Base-by-base conservation (phyloP, 2,888 invertebrate species). In the Troides oblongomaculatus region DNA sequence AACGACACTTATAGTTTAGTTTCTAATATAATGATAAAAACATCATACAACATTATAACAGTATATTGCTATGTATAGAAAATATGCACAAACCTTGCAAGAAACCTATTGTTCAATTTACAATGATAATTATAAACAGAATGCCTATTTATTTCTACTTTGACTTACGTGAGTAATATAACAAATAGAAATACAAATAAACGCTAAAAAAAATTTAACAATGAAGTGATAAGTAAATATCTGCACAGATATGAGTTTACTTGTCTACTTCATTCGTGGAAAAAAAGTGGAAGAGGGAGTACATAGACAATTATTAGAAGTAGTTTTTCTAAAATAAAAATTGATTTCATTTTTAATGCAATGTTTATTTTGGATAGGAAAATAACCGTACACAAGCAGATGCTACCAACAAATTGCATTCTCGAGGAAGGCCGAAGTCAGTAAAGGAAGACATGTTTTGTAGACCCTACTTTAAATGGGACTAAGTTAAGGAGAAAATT, bases 51-150 rank as follows among this genome's bases (percentile, higher is more conserved):
- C 30, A 30, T 25, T 4, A 25, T 5, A 50, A 4, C 18, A 14
- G 18, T 50, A 53, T 30, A 50, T 63, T 66, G 60, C 56, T 61
- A 53, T 36, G n/a, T 66, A 62, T 59, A 70, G 66, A 70, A 63
- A 66, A 66, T 70, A 17, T 25, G 43, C 21, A 53, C 21, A 50
- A 60, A 65, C 18, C 43, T 62, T 23, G 62, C 59, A 60, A 59
- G 66, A 62, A 46, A 59, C 59, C 66, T 70, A 70, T 66, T 66
- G 70, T 70, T 70, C 30, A 43, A 43, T 10, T 30, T 59, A 46
- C 63, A 66, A 62, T 70, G 63, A 63, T 66, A 43, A 59, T 66
- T 66, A 70, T 70, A 63, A 66, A 59, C 53, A 46, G 30, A 60
- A 58, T 62, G 30, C 25, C 62, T 65, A 58, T 65, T 69, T 65